Percentiles rank a stretch among this genome's conserved stretches.
Conservation (phyloP, 2,797 vertebrate species). For the Pangasius sanitwongsei region DNA sequence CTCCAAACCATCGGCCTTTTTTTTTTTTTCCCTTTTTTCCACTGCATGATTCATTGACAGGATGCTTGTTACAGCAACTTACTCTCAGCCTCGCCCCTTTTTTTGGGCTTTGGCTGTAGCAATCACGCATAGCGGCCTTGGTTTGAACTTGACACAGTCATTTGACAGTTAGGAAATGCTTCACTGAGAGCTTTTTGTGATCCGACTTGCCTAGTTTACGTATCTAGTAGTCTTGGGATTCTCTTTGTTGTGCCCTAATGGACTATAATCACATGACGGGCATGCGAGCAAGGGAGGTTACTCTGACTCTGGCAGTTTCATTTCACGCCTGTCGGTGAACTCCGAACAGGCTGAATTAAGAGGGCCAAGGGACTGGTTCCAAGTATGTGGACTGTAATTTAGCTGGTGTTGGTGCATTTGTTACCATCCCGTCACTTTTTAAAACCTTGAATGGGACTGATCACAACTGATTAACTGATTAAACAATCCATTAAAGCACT, state of each 20-base stretch:
- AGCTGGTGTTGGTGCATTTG: slow-evolving; percentile 10
- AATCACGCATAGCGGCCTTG: slow-evolving; percentile 9
- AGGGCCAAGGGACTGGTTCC: neutral
- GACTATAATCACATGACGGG: slow-evolving; percentile 48
- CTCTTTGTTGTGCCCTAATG: slow-evolving; percentile 27
- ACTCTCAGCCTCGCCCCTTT: slow-evolving; percentile 55
- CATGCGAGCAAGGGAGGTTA: slow-evolving; percentile 34
- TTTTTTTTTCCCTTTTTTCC: slow-evolving; percentile 41
- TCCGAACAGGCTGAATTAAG: slow-evolving; percentile 11
- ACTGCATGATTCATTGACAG: slow-evolving; percentile 72
- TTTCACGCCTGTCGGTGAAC: slow-evolving; percentile 51
- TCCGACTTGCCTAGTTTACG: slow-evolving; percentile 9
- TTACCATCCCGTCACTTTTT: too few relatives aligned
- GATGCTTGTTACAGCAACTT: slow-evolving; percentile 54
- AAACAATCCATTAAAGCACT: neutral
- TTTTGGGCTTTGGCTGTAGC: slow-evolving; percentile 37
- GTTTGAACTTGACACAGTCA: neutral
- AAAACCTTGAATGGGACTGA: neutral
- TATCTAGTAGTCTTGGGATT: slow-evolving; percentile 6
- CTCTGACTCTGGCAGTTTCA: slow-evolving; percentile 39
- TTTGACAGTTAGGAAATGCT: slow-evolving; percentile 37
- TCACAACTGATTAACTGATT: neutral
- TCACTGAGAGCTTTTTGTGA: slow-evolving; percentile 18
- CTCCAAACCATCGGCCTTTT: slow-evolving; percentile 62
- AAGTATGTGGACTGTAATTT: neutral